Base-by-base conservation (phyloP, 1,140 invertebrate species). In the Heliconius eleuchia region DNA sequence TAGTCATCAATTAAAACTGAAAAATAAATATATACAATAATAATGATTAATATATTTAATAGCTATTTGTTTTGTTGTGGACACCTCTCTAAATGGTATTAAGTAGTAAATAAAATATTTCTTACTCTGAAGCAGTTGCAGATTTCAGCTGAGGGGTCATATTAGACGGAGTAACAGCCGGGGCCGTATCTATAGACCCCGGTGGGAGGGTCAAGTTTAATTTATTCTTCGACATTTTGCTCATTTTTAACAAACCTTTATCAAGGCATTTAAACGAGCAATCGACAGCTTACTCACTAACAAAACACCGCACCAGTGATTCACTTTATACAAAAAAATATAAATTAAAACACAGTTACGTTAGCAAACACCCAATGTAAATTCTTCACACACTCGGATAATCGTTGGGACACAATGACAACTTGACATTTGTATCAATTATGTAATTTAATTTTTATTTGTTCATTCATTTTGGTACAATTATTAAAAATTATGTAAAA, bases 221-320 rank as follows among this genome's bases (percentile, higher is more conserved):
- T 95, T 98, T 99, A 95, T 99, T 99, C 94, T 99, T 99, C 85
- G 97, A 98, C 97, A 98, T 98, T 86, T 94, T 94, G 85, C 89
- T 94, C 93, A 94, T 94, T 81, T 89, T 93, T 72, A 82, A 80
- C 55, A 82, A 77, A 78, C 77, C 77, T 87, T 86, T 78, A 84
- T 89, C 88, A 88, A 86, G 81, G 85, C 87, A 89, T 87, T 89
- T 86, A 90, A 82, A 76, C 80, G 84, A 80, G 80, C 30, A 84
- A 84, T 72, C 82, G 27, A 72, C 23, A 27, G 18, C 74, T 74
- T 80, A 55, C 16, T 34, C 3, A 74, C 71, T 76, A 74, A 23
- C 60, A 46, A 80, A 80, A 77, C 66, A 27, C 30, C 23, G 27
- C 50, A 76, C 73, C 37, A 82, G 73, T 84, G 77, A 84, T 81